These are phyloP conservation scores for Leuciscus idus DNA, from an alignment of 2,113 vertebrate genomes.

Conservation along the genomic window DNA sequence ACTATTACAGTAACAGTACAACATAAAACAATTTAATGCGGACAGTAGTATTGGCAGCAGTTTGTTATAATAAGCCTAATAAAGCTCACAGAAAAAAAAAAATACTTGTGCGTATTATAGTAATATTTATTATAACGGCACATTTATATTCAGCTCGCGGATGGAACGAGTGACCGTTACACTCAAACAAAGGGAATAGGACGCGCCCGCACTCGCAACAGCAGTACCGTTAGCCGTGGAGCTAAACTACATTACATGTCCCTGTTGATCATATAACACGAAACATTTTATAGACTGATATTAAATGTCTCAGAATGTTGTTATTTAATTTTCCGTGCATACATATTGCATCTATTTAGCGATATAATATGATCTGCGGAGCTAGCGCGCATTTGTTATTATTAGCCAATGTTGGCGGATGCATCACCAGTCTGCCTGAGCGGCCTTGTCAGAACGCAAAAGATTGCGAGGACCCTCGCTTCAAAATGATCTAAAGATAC, in stretches of 20 bases:
- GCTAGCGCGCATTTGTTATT: slow-evolving; percentile 1
- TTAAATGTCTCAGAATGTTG: neutral
- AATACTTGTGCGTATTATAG: neutral
- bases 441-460: slow-evolving; percentile 21
- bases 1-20: neutral
- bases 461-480: neutral
- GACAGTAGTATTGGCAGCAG: neutral
- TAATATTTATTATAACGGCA: neutral
- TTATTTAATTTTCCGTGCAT: neutral
- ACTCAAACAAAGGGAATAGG: slow-evolving; percentile 7
- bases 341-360: neutral
- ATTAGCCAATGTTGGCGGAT: neutral
- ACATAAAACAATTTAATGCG: neutral
- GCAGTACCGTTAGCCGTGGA: slow-evolving; percentile 18
- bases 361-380: neutral
- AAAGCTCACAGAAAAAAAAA: neutral
- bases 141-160: neutral
- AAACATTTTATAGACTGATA: neutral
- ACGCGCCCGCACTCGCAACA: neutral
- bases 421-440: neutral
- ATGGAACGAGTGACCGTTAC: slow-evolving; percentile 15
- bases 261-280: neutral
- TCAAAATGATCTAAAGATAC: neutral
- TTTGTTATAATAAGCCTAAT: neutral
- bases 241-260: neutral